Conservation (phyloP, 2,797 vertebrate species). For the Sebastes paucispinis region DNA sequence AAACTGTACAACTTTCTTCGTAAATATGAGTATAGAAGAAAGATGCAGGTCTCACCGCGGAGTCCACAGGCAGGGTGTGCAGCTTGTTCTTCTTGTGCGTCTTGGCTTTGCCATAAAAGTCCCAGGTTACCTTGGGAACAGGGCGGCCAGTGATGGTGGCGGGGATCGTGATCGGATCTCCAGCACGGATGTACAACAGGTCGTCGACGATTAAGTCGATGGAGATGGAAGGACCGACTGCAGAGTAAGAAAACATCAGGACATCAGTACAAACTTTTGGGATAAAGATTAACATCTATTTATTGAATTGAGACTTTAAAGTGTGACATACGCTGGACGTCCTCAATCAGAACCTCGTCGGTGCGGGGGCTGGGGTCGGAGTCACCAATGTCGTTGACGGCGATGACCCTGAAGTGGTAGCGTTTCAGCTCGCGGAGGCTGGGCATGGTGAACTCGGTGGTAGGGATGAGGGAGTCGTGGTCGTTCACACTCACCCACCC, state of each 20-base stretch:
- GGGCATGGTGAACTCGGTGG: conserved; percentile 91
- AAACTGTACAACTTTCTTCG: neutral
- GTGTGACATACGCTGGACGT: conserved; percentile 87
- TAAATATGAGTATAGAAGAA: neutral
- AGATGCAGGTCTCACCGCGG: conserved; percentile 83
- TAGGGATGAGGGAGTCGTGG: conserved; percentile 86
- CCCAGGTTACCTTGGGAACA: conserved; percentile 94
- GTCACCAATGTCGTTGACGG: conserved; percentile 95
- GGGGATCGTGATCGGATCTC: conserved; percentile 91
- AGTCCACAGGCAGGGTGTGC: conserved; percentile 92
- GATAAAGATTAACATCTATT: neutral
- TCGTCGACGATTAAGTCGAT: conserved; percentile 90
- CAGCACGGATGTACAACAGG: conserved; percentile 87
- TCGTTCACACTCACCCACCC: conserved; percentile 92
- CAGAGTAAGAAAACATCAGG: neutral
- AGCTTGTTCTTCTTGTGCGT: conserved; percentile 90
- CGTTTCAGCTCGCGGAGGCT: conserved; percentile 91
- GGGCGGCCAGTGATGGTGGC: conserved; percentile 92
- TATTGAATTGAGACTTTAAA: neutral
- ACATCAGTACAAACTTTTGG: neutral
- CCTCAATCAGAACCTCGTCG: conserved; percentile 89
- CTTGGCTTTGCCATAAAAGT: conserved; percentile 94
- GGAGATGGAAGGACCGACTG: conserved; percentile 86
- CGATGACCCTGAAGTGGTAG: conserved; percentile 94
- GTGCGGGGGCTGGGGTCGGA: conserved; percentile 95